phyloP scores from a whole-genome alignment of 2,113 vertebrate genomes.

The Halcyon senegalensis region DNA sequence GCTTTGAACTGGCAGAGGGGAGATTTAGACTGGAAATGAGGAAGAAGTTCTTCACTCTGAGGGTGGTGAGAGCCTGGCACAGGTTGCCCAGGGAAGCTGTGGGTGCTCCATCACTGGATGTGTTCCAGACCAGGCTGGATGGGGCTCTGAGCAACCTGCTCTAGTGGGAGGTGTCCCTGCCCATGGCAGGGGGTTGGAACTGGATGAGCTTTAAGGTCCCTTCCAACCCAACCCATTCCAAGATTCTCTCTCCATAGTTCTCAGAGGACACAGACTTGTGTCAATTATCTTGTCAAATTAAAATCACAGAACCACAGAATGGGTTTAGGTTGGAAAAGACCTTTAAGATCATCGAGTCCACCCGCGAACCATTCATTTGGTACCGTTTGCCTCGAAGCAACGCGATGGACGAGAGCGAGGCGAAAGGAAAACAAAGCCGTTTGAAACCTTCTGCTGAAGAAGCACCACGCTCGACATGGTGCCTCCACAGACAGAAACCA shows the following conservation, averaged over 20 bases:
- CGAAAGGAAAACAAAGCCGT: not conserved
- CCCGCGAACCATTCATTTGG: not conserved
- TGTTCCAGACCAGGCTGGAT: no score
- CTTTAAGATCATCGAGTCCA: not conserved
- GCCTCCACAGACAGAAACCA: fast-evolving
- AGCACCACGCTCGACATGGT: fast-evolving
- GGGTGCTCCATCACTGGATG: no score
- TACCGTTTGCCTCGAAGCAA: not conserved
- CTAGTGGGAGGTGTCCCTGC: no score
- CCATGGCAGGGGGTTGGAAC: no score
- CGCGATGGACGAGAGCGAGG: fast-evolving
- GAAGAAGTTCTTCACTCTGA: no score
- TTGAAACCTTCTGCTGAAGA: not conserved
- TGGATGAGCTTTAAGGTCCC: no score
- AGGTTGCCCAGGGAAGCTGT: no score
- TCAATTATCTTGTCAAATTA: not conserved
- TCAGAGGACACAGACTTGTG: fast-evolving
- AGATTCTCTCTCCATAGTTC: not conserved
- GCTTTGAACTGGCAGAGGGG: no score
- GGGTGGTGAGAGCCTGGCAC: no score
- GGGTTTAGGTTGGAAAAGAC: not conserved
- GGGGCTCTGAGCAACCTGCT: no score
- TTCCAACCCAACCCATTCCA: no score
- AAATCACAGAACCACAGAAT: not conserved
- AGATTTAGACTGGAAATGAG: no score